These are phyloP conservation scores for Nymphicus hollandicus DNA, from an alignment of 2,113 vertebrate genomes.

Conservation along the genomic window DNA sequence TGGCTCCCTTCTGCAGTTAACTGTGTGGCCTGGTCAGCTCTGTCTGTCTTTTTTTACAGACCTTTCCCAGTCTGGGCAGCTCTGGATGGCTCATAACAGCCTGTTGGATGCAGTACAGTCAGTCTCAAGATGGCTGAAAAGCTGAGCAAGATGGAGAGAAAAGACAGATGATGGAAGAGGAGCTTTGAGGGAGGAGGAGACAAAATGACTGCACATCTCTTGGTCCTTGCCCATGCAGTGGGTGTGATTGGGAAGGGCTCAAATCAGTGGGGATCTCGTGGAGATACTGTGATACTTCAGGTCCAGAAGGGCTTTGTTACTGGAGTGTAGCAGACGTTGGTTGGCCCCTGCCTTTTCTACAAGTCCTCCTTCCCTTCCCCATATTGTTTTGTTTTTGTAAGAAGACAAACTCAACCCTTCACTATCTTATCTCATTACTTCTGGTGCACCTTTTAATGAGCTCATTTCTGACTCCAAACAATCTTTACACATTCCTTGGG, in stretches of 20 bases:
- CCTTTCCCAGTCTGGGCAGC: not conserved
- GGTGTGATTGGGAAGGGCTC: not conserved
- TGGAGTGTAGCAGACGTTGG: not conserved
- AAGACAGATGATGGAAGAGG: not conserved
- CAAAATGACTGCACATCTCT: not conserved
- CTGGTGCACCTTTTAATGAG: not conserved
- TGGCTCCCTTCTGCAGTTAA: constrained; percentile 20
- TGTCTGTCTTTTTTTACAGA: not conserved
- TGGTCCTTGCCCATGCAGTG: not conserved
- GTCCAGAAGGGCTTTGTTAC: not conserved
- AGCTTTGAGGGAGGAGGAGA: not conserved
- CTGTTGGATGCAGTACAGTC: not conserved
- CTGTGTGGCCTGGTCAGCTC: constrained; percentile 13
- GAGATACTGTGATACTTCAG: not conserved
- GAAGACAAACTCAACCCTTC: not conserved
- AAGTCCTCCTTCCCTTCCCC: not conserved
- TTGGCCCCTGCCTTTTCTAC: not conserved
- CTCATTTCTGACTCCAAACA: not conserved
- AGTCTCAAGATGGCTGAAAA: constrained; percentile 11
- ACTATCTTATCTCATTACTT: constrained; percentile 4
- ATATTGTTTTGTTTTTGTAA: not conserved
- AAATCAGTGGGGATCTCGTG: not conserved
- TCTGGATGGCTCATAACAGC: not conserved
- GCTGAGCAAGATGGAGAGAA: not conserved
- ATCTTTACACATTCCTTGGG: not conserved